phyloP scores from a whole-genome alignment of 2,797 vertebrate genomes.

The Anguilla marmorata region DNA sequence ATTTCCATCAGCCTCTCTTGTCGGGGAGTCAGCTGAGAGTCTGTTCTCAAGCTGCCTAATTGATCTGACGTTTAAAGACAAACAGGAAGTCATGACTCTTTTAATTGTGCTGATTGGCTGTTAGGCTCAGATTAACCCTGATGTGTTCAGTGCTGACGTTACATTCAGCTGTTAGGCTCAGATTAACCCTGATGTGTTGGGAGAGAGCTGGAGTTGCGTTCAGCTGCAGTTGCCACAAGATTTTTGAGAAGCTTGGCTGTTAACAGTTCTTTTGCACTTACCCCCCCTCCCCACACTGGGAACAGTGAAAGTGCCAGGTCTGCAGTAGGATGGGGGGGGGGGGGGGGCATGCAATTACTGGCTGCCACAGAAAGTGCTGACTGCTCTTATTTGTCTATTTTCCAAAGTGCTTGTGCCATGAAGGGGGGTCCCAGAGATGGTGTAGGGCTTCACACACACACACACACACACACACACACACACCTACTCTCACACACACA shows the following conservation, averaged over 20 bases:
- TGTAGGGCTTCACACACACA: conserved; percentile 59
- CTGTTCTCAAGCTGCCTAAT: not conserved
- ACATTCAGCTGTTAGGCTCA: too few relatives aligned
- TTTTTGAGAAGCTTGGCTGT: not conserved
- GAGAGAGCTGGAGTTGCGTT: not conserved
- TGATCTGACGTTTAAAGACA: conserved; percentile 3
- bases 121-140: not conserved
- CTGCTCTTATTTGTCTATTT: conserved; percentile 75
- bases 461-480: conserved; percentile 14
- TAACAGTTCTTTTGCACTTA: not conserved
- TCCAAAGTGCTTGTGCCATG: conserved; percentile 68
- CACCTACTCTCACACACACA: conserved; percentile 37
- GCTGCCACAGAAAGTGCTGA: conserved; percentile 73
- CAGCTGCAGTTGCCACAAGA: not conserved
- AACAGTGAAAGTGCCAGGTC: conserved; percentile 3
- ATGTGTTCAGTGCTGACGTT: not conserved
- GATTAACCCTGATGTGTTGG: too few relatives aligned
- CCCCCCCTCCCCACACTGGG: not conserved
- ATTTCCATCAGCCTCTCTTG: not conserved
- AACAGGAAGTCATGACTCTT: not conserved
- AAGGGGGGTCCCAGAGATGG: conserved; percentile 54
- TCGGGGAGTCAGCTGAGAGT: not conserved
- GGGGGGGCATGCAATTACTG: conserved; percentile 63
- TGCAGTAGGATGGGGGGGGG: not conserved
- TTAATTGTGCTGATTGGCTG: not conserved